Conservation (phyloP, 2,113 vertebrate species). For the Myxocyprinus asiaticus region DNA sequence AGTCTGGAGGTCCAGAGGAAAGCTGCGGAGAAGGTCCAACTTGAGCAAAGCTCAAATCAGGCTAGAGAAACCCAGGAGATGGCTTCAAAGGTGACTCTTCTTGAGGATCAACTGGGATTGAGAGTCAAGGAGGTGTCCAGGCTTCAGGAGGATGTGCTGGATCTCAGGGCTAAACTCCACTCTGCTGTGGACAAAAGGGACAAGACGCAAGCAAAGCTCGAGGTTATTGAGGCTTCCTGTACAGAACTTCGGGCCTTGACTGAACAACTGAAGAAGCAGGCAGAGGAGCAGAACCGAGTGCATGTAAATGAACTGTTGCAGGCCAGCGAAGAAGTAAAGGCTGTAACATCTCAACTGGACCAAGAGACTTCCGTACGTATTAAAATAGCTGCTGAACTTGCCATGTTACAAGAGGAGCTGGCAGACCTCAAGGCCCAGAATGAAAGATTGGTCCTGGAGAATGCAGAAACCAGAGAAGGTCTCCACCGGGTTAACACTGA, state of each 20-base stretch:
- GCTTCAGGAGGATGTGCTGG: conserved; percentile 73
- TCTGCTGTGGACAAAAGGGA: conserved; percentile 72
- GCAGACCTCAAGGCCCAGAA: conserved; percentile 71
- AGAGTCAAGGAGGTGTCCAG: conserved; percentile 76
- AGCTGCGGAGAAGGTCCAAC: conserved; percentile 65
- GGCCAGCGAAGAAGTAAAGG: conserved; percentile 75
- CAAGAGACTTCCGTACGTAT: conserved; percentile 43
- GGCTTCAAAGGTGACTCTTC: conserved; percentile 64
- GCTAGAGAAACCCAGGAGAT: conserved; percentile 70
- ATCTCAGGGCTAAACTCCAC: conserved; percentile 77
- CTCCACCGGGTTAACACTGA: conserved; percentile 86
- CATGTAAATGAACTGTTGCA: conserved; percentile 81
- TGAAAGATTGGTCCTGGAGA: conserved; percentile 74
- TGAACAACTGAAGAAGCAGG: conserved; percentile 83
- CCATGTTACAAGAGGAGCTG: conserved; percentile 72
- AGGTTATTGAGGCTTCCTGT: conserved; percentile 67
- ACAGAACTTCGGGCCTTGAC: conserved; percentile 78
- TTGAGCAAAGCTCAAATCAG: conserved; percentile 61
- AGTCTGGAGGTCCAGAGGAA: conserved; percentile 69
- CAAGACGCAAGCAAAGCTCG: conserved; percentile 75
- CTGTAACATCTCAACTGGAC: conserved; percentile 64
- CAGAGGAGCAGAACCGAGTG: conserved; percentile 78
- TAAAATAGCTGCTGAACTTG: conserved; percentile 46
- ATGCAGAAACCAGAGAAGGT: conserved; percentile 79
- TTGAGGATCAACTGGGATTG: conserved; percentile 79